A percentile compares a stretch with the other conserved stretches of the same genome.
Evolutionary conservation across 1,140 invertebrate genomes (phyloP).

Genomic region (Arion vulgaris): DNA sequence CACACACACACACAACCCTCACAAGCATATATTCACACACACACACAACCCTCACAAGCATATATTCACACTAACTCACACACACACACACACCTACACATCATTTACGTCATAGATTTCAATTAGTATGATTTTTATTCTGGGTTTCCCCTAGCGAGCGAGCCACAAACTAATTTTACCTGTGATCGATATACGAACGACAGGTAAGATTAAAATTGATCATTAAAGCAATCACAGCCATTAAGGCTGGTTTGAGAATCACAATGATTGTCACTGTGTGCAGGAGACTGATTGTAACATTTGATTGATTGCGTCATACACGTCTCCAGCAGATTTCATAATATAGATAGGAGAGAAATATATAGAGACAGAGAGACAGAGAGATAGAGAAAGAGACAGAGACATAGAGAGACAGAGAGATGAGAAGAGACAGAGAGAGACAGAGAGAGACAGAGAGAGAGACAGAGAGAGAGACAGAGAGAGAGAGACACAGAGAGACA

Average conservation of each 20-base stretch:
- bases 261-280: constrained; percentile 4
- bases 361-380: background rate
- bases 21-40: too few relatives aligned
- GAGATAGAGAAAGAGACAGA: too few relatives aligned
- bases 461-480: background rate
- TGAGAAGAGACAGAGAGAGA: too few relatives aligned
- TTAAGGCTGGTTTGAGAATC: background rate
- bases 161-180: background rate
- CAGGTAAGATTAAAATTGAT: constrained; percentile 19
- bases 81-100: too few relatives aligned
- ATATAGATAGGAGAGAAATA: too few relatives aligned
- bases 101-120: too few relatives aligned
- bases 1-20: too few relatives aligned
- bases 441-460: background rate
- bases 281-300: background rate
- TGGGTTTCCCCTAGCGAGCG: too few relatives aligned
- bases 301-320: constrained; percentile 23
- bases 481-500: background rate
- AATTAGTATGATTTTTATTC: too few relatives aligned
- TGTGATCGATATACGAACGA: constrained; percentile 7
- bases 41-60: too few relatives aligned
- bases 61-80: too few relatives aligned
- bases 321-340: background rate
- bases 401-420: too few relatives aligned
- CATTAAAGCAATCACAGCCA: constrained; percentile 10